Evolutionary conservation across 2,797 vertebrate species (phyloP), one percentile per base, ranked within the genome.

Genomic region (Gobio occitaniae): DNA sequence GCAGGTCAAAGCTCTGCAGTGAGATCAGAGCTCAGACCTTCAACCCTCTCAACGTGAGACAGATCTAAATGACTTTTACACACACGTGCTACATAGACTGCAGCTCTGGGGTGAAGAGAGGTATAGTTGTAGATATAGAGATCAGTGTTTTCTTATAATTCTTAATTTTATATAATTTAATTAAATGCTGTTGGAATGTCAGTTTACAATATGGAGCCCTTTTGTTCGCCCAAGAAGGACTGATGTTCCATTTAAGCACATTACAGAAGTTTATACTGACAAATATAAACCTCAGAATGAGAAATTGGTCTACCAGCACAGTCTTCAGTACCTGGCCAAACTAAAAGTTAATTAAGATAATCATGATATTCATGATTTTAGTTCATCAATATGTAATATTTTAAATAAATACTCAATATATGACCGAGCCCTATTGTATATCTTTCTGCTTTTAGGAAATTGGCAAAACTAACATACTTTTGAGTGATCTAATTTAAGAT

Each of bases 21-120:
- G 79, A 63, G 80, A 65, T 76, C 71, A 38, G 29, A 50, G 44
- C 59, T 54, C 71, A 77, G 72, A 84, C 63, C 63, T 76, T 84
- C 21, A 84, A 29, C 82, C 63, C 16, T 48, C 21, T 76, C 71
- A 66, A 54, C 5, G 16, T 54, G 71, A 76, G 19, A n/a, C 59
- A 76, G 19, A 75, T 52, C 81, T 11, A 50, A 41, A 83, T 82
- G 4, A 74, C 80, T 38, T 41, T 65, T 19, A 59, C 80, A 71
- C 52, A 61, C 80, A 47, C n/a, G 6, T 19, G 56, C 29, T 48
- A 36, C 54, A 82, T 13, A 47, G 15, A 44, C 36, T 6, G 29
- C 63, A 52, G 32, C 48, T 56, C 78, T 38, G 19, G 12, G 11
- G 16, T 38, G 1, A 12, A 36, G 41, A 3, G 17, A 48, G 41